phyloP scores from a whole-genome alignment of 2,113 vertebrate species.

The Nyctibius bracteatus region DNA sequence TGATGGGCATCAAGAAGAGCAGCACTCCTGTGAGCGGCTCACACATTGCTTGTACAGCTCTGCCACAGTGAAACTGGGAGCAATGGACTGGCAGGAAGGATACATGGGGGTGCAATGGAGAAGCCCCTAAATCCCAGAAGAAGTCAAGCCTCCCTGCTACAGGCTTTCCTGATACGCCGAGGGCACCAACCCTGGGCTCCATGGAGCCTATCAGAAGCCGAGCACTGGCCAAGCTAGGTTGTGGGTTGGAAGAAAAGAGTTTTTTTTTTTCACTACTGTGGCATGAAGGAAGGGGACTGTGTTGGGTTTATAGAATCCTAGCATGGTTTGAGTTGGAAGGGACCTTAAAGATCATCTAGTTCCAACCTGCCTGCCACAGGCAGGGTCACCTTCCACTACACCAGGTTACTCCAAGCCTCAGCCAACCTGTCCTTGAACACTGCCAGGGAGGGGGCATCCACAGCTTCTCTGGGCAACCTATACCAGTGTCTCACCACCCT shows the following conservation, averaged over 20 bases:
- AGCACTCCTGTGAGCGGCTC: not conserved
- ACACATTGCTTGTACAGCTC: fast-evolving
- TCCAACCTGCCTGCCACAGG: too few relatives aligned
- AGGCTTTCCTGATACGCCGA: not conserved
- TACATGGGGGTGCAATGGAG: fast-evolving
- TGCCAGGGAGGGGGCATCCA: too few relatives aligned
- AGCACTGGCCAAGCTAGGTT: fast-evolving
- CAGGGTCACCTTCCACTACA: too few relatives aligned
- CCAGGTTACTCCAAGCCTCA: too few relatives aligned
- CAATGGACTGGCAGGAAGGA: not conserved
- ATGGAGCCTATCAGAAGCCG: not conserved
- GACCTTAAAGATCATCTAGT: too few relatives aligned
- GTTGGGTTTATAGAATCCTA: not conserved
- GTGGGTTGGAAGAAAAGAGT: not conserved
- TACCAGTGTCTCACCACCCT: too few relatives aligned
- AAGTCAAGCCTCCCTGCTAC: not conserved
- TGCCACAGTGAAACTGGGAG: fast-evolving
- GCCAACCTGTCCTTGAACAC: too few relatives aligned
- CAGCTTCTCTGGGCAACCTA: too few relatives aligned
- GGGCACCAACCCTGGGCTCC: not conserved
- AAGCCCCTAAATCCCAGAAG: not conserved
- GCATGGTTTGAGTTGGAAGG: too few relatives aligned
- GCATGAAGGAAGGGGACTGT: not conserved
- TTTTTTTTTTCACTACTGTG: not conserved
- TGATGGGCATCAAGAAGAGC: not conserved